Base-by-base conservation (phyloP, 2,888 invertebrate species). In the Drosophila lacicola region DNA sequence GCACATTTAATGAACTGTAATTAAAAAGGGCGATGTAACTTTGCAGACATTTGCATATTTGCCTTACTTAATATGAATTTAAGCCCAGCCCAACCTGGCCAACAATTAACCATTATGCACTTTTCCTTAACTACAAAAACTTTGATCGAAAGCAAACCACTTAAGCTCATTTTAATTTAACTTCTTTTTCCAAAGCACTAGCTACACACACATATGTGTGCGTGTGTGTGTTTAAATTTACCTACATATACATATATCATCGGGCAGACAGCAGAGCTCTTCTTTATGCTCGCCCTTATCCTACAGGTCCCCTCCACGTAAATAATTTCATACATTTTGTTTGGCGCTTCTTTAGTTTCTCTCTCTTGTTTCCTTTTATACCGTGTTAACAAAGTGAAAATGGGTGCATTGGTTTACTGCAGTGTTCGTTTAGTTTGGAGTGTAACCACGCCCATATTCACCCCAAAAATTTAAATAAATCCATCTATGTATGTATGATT, bases 91-190 rank as follows among this genome's bases (percentile, higher is more conserved):
- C 29, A 54, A n/a, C 14, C 37, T 21, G 21, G 54, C 33, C 14
- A 53, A 37, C 42, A 58, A 51, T 66, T 65, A 51, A 69, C 70
- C 70, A 61, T 63, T 57, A 63, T 64, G 57, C 61, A 44, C 53
- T 60, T 53, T 66, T 64, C 51, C 67, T 62, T 42, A 70, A 61
- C 85, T 61, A 46, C 57, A 54, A 56, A 72, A 88, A 65, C 63
- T 81, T 82, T 82, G 80, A 73, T 76, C 82, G 73, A 75, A 72
- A 72, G 79, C 82, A 74, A 85, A 75, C 76, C 88, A 82, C 68
- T 82, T 85, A 73, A 82, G 88, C 88, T 82, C 86, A 75, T 82
- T 82, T 81, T 75, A 85, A 88, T 82, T 85, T 76, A 47, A 61
- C 50, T 67, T 53, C 55, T 60, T 55, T 29, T 29, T 29, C 29